Conservation (phyloP, 2,888 invertebrate genomes). For the Neuroscelio doddi region DNA sequence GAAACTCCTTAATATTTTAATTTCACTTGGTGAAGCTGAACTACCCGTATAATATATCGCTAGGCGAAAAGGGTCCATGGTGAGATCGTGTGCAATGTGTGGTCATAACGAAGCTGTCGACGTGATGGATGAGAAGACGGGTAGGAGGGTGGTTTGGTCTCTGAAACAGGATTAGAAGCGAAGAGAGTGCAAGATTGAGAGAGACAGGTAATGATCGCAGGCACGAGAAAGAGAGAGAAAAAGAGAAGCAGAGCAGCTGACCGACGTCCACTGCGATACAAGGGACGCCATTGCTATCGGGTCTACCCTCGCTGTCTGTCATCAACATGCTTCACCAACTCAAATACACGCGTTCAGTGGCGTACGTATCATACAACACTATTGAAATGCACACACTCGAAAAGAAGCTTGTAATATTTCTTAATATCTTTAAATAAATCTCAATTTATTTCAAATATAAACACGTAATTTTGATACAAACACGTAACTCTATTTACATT, state of each 20-base stretch:
- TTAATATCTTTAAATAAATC: too few species aligned
- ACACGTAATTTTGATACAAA: too few species aligned
- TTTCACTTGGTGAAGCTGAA: slow-evolving; percentile 33
- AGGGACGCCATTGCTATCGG: slow-evolving; percentile 64
- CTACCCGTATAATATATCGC: slow-evolving; percentile 58
- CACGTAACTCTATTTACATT: too few species aligned
- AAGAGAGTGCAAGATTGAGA: slow-evolving; percentile 43
- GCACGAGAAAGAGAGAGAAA: slow-evolving; percentile 33
- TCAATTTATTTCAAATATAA: too few species aligned
- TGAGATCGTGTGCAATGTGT: slow-evolving; percentile 60
- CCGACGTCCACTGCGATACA: slow-evolving; percentile 61
- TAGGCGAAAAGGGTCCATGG: slow-evolving; percentile 58
- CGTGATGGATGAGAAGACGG: slow-evolving; percentile 65
- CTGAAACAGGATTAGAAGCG: slow-evolving; percentile 56
- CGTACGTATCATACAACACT: slow-evolving; percentile 51
- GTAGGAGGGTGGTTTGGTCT: slow-evolving; percentile 53
- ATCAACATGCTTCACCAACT: slow-evolving; percentile 68
- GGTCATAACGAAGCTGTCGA: slow-evolving; percentile 69
- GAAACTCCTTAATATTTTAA: slow-evolving; percentile 51
- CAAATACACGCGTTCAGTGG: slow-evolving; percentile 64
- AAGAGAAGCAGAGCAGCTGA: slow-evolving; percentile 42
- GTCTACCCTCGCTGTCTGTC: slow-evolving; percentile 67
- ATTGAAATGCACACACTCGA: too few species aligned
- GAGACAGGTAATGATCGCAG: slow-evolving; percentile 43
- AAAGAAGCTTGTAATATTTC: too few species aligned